Evolutionary conservation across 2,888 invertebrate species (phyloP).

Genomic region (Oscheius sp.): DNA sequence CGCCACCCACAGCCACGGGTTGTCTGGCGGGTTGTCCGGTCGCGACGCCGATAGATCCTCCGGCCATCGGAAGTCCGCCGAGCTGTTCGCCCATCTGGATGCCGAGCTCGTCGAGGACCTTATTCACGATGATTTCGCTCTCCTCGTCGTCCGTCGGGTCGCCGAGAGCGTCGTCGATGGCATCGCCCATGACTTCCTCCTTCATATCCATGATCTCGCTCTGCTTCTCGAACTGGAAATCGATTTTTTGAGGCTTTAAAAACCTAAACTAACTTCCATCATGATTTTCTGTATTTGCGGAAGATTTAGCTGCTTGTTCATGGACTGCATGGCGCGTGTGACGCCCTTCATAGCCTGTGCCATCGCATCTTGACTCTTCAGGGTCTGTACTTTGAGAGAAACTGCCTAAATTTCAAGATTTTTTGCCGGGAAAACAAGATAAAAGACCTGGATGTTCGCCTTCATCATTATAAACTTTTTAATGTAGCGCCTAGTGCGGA

Average conservation of each 20-base stretch:
- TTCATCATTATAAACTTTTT: slow-evolving; percentile 99
- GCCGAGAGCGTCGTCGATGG: slow-evolving; percentile 99
- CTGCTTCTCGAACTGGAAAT: slow-evolving; percentile 88
- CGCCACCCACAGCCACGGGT: slow-evolving; percentile 35
- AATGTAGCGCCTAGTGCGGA: slow-evolving; percentile 90
- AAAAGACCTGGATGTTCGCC: slow-evolving; percentile 87
- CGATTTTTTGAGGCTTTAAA: not conserved
- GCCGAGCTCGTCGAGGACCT: slow-evolving; percentile 93
- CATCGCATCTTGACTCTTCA: slow-evolving; percentile 98
- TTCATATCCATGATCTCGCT: slow-evolving; percentile 99
- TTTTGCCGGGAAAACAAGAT: not conserved
- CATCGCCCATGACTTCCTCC: slow-evolving; percentile 99
- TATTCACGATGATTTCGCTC: slow-evolving; percentile 77
- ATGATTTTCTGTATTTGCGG: slow-evolving; percentile 96
- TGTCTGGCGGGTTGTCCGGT: slow-evolving; percentile 34
- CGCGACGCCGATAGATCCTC: slow-evolving; percentile 75
- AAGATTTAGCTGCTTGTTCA: slow-evolving; percentile 92
- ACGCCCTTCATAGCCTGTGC: slow-evolving; percentile 99
- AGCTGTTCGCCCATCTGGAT: slow-evolving; percentile 92
- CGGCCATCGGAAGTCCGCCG: slow-evolving; percentile 85
- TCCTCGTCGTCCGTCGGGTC: slow-evolving; percentile 98
- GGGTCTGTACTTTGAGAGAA: slow-evolving; percentile 94
- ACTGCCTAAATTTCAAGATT: slow-evolving; percentile 79
- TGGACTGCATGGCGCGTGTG: slow-evolving; percentile 95
- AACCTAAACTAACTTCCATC: slow-evolving; percentile 56